These are phyloP conservation scores for Paracentrotus lividus DNA, from an alignment of 53 echinoderm and acorn worm species.

Conservation along the genomic window DNA sequence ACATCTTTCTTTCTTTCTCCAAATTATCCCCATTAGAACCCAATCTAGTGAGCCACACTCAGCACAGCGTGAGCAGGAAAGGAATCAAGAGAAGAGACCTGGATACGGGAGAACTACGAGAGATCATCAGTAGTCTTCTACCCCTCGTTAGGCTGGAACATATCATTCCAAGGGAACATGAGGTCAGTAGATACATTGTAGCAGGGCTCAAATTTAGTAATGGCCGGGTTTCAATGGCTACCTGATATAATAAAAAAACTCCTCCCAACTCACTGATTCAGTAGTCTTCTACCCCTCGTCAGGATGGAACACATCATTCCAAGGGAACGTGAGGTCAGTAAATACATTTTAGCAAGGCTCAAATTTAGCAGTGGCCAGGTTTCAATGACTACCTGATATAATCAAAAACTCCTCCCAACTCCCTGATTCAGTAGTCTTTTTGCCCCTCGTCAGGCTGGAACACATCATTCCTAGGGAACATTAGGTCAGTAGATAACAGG, in stretches of 20 bases:
- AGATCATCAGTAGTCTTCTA: slow-evolving; percentile 95
- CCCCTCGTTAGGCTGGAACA: slow-evolving; percentile 93
- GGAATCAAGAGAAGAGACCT: slow-evolving; percentile 98
- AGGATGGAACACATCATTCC: slow-evolving; percentile 96
- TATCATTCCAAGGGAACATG: slow-evolving; percentile 92
- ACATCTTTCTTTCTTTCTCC: neutral
- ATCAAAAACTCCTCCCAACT: too few species aligned
- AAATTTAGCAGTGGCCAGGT: too few species aligned
- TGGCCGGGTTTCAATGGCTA: too few species aligned
- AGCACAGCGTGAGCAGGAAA: slow-evolving; percentile 97
- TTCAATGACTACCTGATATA: too few species aligned
- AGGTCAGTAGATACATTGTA: slow-evolving; percentile 53
- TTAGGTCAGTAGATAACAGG: slow-evolving; percentile 54
- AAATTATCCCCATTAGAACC: slow-evolving; percentile 80
- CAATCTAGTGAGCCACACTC: slow-evolving; percentile 96
- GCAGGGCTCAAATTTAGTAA: too few species aligned
- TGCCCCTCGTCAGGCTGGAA: slow-evolving; percentile 85
- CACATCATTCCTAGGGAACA: slow-evolving; percentile 90
- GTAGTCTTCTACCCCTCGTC: slow-evolving; percentile 90
- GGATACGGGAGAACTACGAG: slow-evolving; percentile 92
- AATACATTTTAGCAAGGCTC: too few species aligned
- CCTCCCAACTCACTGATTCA: too few species aligned
- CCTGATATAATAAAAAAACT: too few species aligned
- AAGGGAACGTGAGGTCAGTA: slow-evolving; percentile 82
- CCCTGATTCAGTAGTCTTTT: neutral